phyloP scores from a whole-genome alignment of 2,888 invertebrate species.

The Agrochola lychnidis region DNA sequence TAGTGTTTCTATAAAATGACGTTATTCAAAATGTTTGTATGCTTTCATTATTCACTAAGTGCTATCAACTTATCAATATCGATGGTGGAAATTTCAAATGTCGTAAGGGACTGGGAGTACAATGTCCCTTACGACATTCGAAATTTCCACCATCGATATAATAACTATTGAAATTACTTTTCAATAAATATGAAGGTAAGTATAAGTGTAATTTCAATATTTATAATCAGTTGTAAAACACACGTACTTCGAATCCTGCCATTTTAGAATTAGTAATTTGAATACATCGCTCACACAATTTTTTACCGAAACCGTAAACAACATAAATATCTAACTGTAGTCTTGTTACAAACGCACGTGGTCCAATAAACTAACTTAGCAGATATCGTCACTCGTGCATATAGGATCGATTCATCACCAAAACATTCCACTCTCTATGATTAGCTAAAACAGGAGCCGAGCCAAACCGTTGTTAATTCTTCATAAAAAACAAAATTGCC shows the following conservation, averaged over 20 bases:
- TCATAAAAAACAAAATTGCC: too few species aligned
- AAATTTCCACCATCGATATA: neutral
- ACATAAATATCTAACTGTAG: conserved; percentile 63
- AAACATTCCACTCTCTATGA: conserved; percentile 1
- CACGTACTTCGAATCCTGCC: conserved; percentile 55
- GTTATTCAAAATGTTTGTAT: conserved; percentile 52
- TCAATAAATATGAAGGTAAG: conserved; percentile 64
- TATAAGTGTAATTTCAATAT: conserved; percentile 60
- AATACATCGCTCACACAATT: conserved; percentile 64
- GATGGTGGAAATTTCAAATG: too few species aligned
- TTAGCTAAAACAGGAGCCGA: neutral
- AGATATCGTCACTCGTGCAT: conserved; percentile 17
- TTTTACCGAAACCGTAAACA: conserved; percentile 69
- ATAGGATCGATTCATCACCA: conserved; percentile 25
- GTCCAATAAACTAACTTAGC: conserved; percentile 4
- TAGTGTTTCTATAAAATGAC: conserved; percentile 60
- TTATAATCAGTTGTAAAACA: conserved; percentile 52
- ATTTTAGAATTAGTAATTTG: conserved; percentile 53
- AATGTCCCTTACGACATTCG: too few species aligned
- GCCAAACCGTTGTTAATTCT: neutral
- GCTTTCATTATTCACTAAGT: conserved; percentile 37
- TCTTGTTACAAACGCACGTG: conserved; percentile 68
- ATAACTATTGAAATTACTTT: conserved; percentile 59
- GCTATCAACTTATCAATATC: neutral
- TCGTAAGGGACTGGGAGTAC: too few species aligned